These are phyloP conservation scores for Alfaro cultratus DNA, from an alignment of 2,797 vertebrate species.

Conservation along the genomic window DNA sequence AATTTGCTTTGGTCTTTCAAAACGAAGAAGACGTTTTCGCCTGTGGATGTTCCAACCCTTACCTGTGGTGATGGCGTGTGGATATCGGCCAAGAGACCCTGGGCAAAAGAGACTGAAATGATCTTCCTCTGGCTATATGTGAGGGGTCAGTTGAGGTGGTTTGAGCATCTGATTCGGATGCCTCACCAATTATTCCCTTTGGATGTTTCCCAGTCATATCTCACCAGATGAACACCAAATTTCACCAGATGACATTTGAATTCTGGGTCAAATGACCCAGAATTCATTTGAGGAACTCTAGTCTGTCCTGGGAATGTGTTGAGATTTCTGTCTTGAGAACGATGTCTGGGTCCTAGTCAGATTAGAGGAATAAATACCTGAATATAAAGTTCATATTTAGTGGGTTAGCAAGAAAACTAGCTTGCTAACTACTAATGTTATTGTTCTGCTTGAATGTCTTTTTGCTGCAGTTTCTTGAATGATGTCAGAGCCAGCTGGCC, in stretches of 20 bases:
- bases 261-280: no score
- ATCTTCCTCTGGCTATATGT: neutral
- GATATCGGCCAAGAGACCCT: neutral
- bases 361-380: neutral
- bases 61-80: neutral
- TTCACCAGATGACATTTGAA: no score
- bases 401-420: neutral
- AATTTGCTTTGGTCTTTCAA: neutral
- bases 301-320: neutral
- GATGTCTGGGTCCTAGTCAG: neutral
- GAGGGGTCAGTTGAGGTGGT: neutral
- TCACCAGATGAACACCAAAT: neutral
- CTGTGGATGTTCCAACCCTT: neutral
- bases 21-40: neutral
- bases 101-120: neutral
- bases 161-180: neutral
- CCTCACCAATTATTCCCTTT: neutral
- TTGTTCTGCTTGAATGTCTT: neutral
- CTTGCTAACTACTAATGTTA: neutral
- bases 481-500: constrained; percentile 21
- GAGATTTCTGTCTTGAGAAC: neutral
- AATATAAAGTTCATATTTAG: neutral
- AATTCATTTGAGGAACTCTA: neutral
- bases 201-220: neutral
- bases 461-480: constrained; percentile 18